phyloP scores from a whole-genome alignment of 2,113 vertebrate species.

The Cololabis saira region DNA sequence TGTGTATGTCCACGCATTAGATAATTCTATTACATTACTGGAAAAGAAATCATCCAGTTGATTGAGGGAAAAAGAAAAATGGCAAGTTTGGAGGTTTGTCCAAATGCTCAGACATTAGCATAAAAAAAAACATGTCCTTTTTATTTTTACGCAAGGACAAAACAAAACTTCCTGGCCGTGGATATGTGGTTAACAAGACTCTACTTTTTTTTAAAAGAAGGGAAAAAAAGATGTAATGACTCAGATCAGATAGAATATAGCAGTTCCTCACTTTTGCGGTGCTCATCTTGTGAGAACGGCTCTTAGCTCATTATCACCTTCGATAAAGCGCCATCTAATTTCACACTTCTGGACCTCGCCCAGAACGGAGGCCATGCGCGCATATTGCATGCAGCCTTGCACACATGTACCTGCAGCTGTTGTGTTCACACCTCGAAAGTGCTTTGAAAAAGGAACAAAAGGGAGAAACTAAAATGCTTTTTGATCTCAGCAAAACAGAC shows the following conservation, averaged over 20 bases:
- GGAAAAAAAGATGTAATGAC: conserved; percentile 64
- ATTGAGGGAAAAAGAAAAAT: neutral
- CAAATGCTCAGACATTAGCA: conserved; percentile 2
- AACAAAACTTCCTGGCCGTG: conserved; percentile 37
- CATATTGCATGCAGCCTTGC: conserved; percentile 51
- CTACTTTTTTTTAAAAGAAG: conserved; percentile 38
- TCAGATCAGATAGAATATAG: conserved; percentile 67
- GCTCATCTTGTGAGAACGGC: conserved; percentile 72
- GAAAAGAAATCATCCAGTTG: neutral
- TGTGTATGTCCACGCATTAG: neutral
- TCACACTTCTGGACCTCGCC: conserved; percentile 72
- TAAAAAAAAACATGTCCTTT: conserved; percentile 6
- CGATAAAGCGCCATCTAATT: conserved; percentile 72
- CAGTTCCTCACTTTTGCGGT: conserved; percentile 54
- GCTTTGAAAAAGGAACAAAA: conserved; percentile 60
- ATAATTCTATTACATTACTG: neutral
- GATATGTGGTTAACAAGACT: conserved; percentile 36
- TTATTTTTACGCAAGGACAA: conserved; percentile 11
- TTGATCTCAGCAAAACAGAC: conserved; percentile 23
- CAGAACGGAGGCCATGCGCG: conserved; percentile 23
- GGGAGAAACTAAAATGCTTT: conserved; percentile 47
- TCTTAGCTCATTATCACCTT: conserved; percentile 83
- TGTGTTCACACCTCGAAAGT: conserved; percentile 59
- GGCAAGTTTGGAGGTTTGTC: conserved; percentile 4
- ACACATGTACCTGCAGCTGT: conserved; percentile 57